Evolutionary conservation across 2,113 vertebrate genomes (phyloP).

Genomic region (Glareola pratincola): DNA sequence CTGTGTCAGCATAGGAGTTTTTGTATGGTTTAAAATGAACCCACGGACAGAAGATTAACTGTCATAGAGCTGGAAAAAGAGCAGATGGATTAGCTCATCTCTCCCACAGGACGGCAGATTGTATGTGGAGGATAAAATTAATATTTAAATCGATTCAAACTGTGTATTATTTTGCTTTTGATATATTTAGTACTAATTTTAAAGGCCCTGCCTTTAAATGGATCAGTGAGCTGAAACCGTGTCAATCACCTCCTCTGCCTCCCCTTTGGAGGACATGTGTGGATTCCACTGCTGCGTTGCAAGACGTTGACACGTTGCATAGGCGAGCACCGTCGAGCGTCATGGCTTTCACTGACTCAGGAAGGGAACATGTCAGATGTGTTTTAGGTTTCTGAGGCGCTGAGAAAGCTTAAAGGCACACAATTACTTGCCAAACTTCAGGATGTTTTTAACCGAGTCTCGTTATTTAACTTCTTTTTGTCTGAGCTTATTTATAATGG

Average conservation of each 20-base stretch:
- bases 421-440: background rate
- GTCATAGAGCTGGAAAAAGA: background rate
- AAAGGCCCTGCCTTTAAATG: background rate
- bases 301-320: rapidly evolving
- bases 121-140: background rate
- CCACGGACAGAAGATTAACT: background rate
- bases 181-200: background rate
- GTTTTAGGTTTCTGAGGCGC: background rate
- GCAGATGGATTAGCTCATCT: constrained; percentile 38
- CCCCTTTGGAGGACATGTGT: background rate
- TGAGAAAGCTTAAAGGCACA: background rate
- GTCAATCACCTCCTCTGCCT: constrained; percentile 49
- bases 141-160: background rate
- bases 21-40: background rate
- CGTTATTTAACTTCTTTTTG: background rate
- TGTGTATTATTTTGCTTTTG: background rate
- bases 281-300: background rate
- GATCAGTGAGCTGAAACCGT: constrained; percentile 29
- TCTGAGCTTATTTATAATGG: background rate
- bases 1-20: background rate
- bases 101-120: constrained; percentile 30
- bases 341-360: background rate
- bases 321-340: rapidly evolving
- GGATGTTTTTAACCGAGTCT: background rate
- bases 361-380: background rate